Percentiles rank a stretch among this genome's conserved stretches.
Conservation (phyloP, 2,888 invertebrate genomes). For the Cephus spinipes region DNA sequence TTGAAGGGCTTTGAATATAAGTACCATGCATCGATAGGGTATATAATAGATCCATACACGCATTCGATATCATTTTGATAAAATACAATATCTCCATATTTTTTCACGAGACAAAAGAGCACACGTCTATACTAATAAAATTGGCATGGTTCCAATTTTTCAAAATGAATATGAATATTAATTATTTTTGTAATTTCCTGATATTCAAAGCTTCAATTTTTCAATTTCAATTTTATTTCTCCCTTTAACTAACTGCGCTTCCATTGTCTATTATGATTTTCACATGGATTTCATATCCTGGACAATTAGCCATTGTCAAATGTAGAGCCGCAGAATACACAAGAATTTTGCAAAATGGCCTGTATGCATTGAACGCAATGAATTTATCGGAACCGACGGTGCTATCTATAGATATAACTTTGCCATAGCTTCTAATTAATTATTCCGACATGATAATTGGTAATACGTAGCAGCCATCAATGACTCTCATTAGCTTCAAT, state of each 20-base stretch:
- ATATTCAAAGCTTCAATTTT: neutral
- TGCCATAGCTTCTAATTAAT: neutral
- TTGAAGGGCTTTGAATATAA: neutral
- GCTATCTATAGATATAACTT: neutral
- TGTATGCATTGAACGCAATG: neutral
- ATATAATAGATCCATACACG: neutral
- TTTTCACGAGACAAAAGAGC: neutral
- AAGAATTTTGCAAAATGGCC: neutral
- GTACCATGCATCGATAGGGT: neutral
- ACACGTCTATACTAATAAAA: neutral
- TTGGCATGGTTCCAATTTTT: neutral
- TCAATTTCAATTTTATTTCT: neutral
- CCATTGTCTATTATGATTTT: neutral
- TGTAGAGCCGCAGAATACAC: neutral
- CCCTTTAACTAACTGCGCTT: neutral
- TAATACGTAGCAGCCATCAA: neutral
- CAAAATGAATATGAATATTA: neutral
- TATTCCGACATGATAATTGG: neutral
- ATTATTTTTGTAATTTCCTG: neutral
- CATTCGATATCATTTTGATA: neutral
- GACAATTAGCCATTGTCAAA: neutral
- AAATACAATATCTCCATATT: neutral
- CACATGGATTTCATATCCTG: neutral
- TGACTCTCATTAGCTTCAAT: neutral
- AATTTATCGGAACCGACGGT: neutral